Evolutionary conservation across 2,113 vertebrate species (phyloP), one percentile per base, ranked within the genome.

Genomic region (Carassius carassius): DNA sequence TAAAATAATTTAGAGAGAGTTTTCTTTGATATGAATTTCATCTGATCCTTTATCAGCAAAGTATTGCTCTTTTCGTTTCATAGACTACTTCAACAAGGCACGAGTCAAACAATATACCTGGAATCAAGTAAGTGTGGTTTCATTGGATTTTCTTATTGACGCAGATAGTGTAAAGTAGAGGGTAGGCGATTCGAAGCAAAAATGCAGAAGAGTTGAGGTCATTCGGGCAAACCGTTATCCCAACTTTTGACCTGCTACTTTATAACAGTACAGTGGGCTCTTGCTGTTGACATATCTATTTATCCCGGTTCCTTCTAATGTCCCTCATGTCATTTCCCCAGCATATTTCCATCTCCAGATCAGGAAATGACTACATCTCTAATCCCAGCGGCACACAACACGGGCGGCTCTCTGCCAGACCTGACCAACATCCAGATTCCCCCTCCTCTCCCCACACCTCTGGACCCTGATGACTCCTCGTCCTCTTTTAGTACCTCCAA

Each of bases 391-490:
- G 84, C 96, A 47, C 97, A 98, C 91, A 98, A 96, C 95, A 98
- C 97, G 0, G 98, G 98, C 0, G 98, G 98, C 56, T 99, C 98
- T 3, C 94, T 99, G 91, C 98, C 98, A 0, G 98, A 99, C 94
- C 95, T 99, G 84, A 98, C 96, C 84, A 99, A 96, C 94, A 98
- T 99, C 92, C 98, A 99, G 92, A 99, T 99, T 92, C 98, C 98
- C 0, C 97, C 98, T 6, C 98, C 98, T 0, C 95, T 99, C n/a
- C 97, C 98, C 16, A 99, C 97, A 1, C 98, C 98, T 0, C 91
- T 99, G 89, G 98, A 99, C 84, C 97, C 97, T 0, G 98, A 99
- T 85, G 97, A 99, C 84, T 92, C 96, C 0, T 98, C 99, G 91
- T 96, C 97, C 0, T 89, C 95, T 19, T 94, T 98, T 75, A 96